These are phyloP conservation scores for Pristis pectinata DNA, from an alignment of 2,797 vertebrate species.

Conservation along the genomic window DNA sequence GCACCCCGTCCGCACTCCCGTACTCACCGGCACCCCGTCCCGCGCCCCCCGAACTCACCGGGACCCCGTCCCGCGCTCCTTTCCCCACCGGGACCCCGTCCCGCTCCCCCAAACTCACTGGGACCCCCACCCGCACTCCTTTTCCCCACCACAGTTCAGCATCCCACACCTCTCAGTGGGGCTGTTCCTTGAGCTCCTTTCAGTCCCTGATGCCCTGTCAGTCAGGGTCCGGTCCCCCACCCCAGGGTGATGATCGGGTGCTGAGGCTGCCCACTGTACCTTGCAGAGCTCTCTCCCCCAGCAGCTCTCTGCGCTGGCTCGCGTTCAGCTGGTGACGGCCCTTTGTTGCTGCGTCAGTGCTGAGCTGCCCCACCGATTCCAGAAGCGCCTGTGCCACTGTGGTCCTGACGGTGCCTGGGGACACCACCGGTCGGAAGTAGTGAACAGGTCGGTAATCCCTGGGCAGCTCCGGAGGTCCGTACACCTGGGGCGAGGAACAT, in stretches of 20 bases:
- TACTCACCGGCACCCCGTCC: no score
- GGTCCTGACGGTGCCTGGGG: slow-evolving; percentile 54
- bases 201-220: no score
- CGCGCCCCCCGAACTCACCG: no score
- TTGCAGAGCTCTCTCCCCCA: slow-evolving; percentile 71
- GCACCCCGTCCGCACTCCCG: no score
- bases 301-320: slow-evolving; percentile 62
- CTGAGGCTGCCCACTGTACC: slow-evolving; percentile 52
- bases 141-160: no score
- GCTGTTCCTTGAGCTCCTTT: no score
- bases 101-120: no score
- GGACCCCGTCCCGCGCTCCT: no score
- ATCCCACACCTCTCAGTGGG: no score
- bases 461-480: slow-evolving; percentile 74
- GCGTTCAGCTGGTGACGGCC: slow-evolving; percentile 75
- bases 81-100: no score
- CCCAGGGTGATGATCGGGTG: not conserved
- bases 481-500: slow-evolving; percentile 56
- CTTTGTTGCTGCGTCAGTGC: slow-evolving; percentile 46
- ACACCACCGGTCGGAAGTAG: slow-evolving; percentile 64
- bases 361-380: slow-evolving; percentile 65
- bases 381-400: slow-evolving; percentile 59
- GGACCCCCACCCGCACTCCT: no score
- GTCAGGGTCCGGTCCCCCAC: no score
- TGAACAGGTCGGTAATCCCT: slow-evolving; percentile 77